Base-by-base conservation (phyloP, 2,113 vertebrate genomes). In the Nematolebias whitei region DNA sequence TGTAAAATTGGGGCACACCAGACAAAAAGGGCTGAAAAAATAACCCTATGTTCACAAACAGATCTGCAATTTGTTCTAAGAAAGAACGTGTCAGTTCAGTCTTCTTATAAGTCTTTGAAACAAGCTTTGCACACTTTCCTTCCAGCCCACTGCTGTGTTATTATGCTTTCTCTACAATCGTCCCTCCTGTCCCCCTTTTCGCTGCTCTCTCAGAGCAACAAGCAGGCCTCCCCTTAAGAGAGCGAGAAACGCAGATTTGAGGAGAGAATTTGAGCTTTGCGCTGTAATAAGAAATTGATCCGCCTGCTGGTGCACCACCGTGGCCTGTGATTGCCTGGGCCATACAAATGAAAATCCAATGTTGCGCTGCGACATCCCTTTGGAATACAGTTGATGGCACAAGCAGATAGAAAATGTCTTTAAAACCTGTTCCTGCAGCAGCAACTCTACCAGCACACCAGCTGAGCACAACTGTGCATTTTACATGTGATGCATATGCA, bases 201-300 rank as follows among this genome's bases (percentile, higher is more conserved):
- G 23, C 54, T 64, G 51, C 38, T 59, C 44, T 44, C 69, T 63
- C 48, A 63, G 40, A 70, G 35, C 59, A 52, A 15, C 1, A 22
- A 50, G 12, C 50, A 49, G 44, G 23, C 39, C 57, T 56, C 61
- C 58, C 62, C 41, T 60, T 61, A 68, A 47, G 49, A 81, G 63
- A 48, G 48, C 43, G 59, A 82, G 60, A 54, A 65, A 64, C 32
- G 1, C 39, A 69, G 76, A 54, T 78, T 69, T 78, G 71, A 80
- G 80, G 84, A 74, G 45, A 78, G 83, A 83, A 83, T 83, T 80
- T 61, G 76, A 82, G 78, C 79, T 85, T 84, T 80, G 74, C 76
- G 83, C 85, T 61, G 84, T 88, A 88, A 87, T 87, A 88, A 87
- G 87, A 90, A 89, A 90, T 88, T 87, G 85, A 90, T 90, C 85